Conservation (phyloP, 2,797 vertebrate genomes). For the Scolopax rusticola region DNA sequence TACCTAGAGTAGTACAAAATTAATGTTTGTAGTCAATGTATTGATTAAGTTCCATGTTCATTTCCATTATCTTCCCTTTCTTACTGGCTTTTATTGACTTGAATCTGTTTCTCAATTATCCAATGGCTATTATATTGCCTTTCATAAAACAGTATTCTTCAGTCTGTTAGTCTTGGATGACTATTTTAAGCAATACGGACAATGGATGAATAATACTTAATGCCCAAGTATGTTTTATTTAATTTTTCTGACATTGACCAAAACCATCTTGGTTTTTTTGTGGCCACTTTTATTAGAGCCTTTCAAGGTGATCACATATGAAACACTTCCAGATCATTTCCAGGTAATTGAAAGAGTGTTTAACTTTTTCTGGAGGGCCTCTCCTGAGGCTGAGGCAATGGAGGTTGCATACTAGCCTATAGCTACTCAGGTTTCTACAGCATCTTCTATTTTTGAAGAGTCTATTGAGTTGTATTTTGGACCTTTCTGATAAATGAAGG, state of each 20-base stretch:
- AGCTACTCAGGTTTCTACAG: background rate
- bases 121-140: background rate
- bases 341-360: background rate
- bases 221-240: background rate
- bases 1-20: background rate
- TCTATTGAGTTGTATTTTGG: background rate
- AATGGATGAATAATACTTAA: background rate
- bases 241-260: background rate
- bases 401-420: background rate
- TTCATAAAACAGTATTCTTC: background rate
- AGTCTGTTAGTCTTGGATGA: background rate
- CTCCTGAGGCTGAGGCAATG: background rate
- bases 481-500: background rate
- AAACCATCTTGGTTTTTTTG: background rate
- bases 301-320: background rate
- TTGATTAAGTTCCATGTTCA: background rate
- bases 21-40: background rate
- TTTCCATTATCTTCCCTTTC: background rate
- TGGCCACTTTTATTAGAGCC: background rate
- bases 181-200: background rate
- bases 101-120: background rate
- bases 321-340: background rate
- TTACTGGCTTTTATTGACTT: background rate
- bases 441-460: background rate
- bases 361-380: background rate